Evolutionary conservation across 1,140 invertebrate genomes (phyloP).

Genomic region (Hestina assimilis): DNA sequence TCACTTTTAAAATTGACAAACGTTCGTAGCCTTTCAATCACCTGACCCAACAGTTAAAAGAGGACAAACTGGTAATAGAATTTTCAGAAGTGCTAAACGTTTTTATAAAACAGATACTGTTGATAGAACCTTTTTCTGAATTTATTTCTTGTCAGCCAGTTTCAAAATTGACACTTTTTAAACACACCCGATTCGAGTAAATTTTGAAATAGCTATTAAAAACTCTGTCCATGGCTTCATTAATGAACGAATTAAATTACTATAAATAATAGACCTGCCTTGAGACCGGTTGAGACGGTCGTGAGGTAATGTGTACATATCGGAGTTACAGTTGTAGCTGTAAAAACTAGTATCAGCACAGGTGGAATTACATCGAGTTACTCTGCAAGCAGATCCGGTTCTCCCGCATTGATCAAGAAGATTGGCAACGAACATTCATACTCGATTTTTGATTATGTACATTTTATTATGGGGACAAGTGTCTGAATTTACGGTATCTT

Average conservation of each 20-base stretch:
- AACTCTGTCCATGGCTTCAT: too few relatives aligned
- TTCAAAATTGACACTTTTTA: too few relatives aligned
- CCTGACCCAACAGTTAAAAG: conserved; percentile 36
- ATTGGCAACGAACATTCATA: conserved; percentile 31
- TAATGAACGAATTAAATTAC: conserved; percentile 14
- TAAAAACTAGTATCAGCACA: conserved; percentile 68
- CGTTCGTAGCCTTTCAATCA: conserved; percentile 56
- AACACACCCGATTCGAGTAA: too few relatives aligned
- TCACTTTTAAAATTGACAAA: conserved; percentile 45
- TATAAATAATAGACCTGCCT: conserved; percentile 40
- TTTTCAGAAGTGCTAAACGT: background rate
- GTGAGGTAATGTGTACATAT: conserved; percentile 47
- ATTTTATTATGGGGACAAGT: conserved; percentile 12
- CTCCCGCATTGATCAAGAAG: conserved; percentile 38
- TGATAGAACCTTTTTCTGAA: background rate
- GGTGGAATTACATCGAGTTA: conserved; percentile 61
- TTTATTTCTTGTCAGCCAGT: too few relatives aligned
- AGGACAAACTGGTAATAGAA: conserved; percentile 19
- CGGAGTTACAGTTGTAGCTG: conserved; percentile 51
- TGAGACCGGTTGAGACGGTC: conserved; percentile 39
- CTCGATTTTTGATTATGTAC: conserved; percentile 14
- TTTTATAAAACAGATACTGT: background rate
- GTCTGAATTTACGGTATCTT: background rate
- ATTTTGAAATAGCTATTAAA: too few relatives aligned
- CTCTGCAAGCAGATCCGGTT: conserved; percentile 55